Percentiles rank a stretch among this genome's conserved stretches.
These are phyloP conservation scores for Myanophis thanlyinensis DNA, from an alignment of 2,113 vertebrate genomes.

Conservation along the genomic window DNA sequence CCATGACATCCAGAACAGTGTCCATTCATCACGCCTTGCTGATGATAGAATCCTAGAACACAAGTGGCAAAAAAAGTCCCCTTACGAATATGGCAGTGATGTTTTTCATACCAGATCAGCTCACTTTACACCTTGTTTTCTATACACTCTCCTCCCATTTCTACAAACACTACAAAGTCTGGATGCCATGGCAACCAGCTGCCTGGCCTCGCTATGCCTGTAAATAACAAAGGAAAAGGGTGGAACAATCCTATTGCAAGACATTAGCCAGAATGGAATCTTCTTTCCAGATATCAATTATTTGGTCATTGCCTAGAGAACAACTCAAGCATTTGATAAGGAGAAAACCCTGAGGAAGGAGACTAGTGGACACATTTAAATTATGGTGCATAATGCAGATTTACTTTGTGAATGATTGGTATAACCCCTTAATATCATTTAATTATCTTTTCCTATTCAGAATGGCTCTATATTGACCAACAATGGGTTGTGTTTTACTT, in stretches of 20 bases:
- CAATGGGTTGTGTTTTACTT: neutral
- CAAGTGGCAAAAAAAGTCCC: constrained; percentile 5
- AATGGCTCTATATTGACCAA: neutral
- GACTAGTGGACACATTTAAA: neutral
- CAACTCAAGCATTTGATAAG: neutral
- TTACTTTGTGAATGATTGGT: neutral
- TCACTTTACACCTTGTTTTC: neutral
- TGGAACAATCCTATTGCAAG: neutral
- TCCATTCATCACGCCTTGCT: constrained; percentile 3
- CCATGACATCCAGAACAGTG: constrained; percentile 50
- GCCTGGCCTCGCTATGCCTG: neutral
- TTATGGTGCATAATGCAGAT: neutral
- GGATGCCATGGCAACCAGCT: constrained; percentile 5
- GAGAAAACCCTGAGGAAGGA: neutral
- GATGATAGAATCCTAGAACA: constrained; percentile 7
- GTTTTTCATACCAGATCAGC: neutral
- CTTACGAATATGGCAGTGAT: neutral
- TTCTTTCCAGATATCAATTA: neutral
- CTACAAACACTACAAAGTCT: neutral
- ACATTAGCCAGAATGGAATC: neutral
- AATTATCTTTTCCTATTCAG: neutral
- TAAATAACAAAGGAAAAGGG: neutral
- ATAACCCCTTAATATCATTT: neutral
- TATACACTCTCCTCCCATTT: neutral
- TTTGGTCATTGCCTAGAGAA: neutral